phyloP scores from a whole-genome alignment of 2,888 invertebrate genomes.

The Platycnemis pennipes region DNA sequence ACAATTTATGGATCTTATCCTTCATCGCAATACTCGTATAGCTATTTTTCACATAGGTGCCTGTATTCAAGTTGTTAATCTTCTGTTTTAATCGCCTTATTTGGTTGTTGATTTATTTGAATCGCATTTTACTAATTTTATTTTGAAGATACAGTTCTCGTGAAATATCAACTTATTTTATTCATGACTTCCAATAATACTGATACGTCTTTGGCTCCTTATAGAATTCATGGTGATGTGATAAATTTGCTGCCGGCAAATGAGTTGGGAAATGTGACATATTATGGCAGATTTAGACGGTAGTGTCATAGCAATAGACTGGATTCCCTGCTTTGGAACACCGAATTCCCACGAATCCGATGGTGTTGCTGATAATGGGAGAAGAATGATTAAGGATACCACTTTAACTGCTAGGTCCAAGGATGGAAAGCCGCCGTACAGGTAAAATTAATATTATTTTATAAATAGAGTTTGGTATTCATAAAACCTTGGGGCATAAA shows the following conservation, averaged over 20 bases:
- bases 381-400: conserved; percentile 71
- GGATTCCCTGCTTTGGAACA: conserved; percentile 79
- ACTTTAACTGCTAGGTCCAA: conserved; percentile 75
- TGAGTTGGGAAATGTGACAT: conserved; percentile 64
- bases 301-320: conserved; percentile 80
- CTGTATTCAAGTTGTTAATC: not conserved
- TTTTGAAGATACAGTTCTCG: not conserved
- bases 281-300: conserved; percentile 77
- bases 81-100: not conserved
- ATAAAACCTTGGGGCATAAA: not conserved
- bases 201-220: not conserved
- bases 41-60: not conserved
- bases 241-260: conserved; percentile 8
- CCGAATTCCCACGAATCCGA: conserved; percentile 75
- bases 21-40: not conserved
- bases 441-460: conserved; percentile 77
- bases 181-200: not conserved
- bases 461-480: conserved; percentile 71
- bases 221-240: conserved; percentile 52
- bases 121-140: not conserved
- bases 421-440: conserved; percentile 83
- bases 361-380: conserved; percentile 69
- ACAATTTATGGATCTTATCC: not conserved
- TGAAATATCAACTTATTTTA: not conserved
- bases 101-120: not conserved